Evolutionary conservation across 2,888 invertebrate species (phyloP), one percentile per base, ranked within the genome.

Genomic region (Lochmaea crataegi): DNA sequence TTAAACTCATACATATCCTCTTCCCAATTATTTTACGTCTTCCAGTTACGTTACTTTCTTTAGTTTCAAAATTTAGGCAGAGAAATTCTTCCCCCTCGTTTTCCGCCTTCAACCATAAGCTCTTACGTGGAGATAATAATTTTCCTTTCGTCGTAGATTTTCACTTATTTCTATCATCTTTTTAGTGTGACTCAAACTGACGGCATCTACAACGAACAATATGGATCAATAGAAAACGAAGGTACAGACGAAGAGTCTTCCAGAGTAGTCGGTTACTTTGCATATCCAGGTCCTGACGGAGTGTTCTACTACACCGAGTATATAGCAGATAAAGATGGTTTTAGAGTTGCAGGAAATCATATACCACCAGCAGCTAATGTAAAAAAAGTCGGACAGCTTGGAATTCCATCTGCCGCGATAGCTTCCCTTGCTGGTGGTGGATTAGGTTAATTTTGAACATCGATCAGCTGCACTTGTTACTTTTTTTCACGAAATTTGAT

Each of bases 311-410:
- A 87, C 11, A 87, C 89, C 10, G 84, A 86, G 45, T 91, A 90
- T 80, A 87, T 88, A 38, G 90, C 91, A 5, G 90, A 90, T 76
- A 88, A 90, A 79, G 88, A 89, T 73, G 91, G 91, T 2, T 90
- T 88, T 80, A 88, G 87, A 76, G 83, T 85, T 1, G 78, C 81
- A 51, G 85, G 85, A 9, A 78, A 81, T 65, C 85, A 85, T 71
- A 78, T 85, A 65, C 84, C 84, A 1, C 78, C 76, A 57, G 77
- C 85, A 0, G 84, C 83, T 1, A 78, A 74, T 32, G 82, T 80
- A 2, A 81, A 78, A 11, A 77, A 71, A 68, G 80, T 79, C 12
- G 83, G 83, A 5, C 79, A 81, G 61, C 77, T 85, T 32, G 85
- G 84, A 56, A 83, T 86, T 75, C 84, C 85, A n/a, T 81, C 83